Base-by-base conservation (phyloP, 2,113 vertebrate species). In the Cromileptes altivelis region DNA sequence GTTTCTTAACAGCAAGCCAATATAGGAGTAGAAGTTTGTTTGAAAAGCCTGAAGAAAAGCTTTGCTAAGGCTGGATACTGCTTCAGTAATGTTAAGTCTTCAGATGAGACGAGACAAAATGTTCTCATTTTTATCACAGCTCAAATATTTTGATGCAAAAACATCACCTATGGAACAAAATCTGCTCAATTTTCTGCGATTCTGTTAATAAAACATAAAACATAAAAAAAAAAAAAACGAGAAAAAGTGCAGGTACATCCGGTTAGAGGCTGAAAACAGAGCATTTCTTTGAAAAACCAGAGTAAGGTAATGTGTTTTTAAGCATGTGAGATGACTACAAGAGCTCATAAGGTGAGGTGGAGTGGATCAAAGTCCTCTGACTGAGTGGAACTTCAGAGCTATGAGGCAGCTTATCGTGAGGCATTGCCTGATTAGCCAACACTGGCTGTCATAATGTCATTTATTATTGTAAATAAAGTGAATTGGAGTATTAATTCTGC, bases 311-410 rank as follows among this genome's bases (percentile, higher is more conserved):
- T 49, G 68, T 70, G 53, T 55, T 83, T 52, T 23, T 12, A 75
- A 30, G 33, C 57, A n/a, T 61, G 33, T 64, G n/a, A 71, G 19
- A 21, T 47, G 63, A 52, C 42, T 27, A 3, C 1, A 70, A 45
- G 42, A 53, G 15, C 19, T 45, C 3, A 70, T 27, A 70, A 57
- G n/a, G 17, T 37, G 13, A 70, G 5, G 13, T 53, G 19, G 8
- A 57, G 58, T 19, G 12, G 74, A 73, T 84, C 75, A 84, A 88
- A 88, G 82, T 87, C 78, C 70, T 57, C 40, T 21, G 19, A 17
- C 23, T 2, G 21, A 68, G 37, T 25, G 52, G 33, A 69, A 75
- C 42, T 13, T 42, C 17, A 61, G 60, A 78, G 6, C 21, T 18
- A 6, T 72, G 19, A 62, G 23, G 47, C 13, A 70, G 23, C 37